Base-by-base conservation (phyloP, 2,797 vertebrate species). In the Mergus octosetaceus region DNA sequence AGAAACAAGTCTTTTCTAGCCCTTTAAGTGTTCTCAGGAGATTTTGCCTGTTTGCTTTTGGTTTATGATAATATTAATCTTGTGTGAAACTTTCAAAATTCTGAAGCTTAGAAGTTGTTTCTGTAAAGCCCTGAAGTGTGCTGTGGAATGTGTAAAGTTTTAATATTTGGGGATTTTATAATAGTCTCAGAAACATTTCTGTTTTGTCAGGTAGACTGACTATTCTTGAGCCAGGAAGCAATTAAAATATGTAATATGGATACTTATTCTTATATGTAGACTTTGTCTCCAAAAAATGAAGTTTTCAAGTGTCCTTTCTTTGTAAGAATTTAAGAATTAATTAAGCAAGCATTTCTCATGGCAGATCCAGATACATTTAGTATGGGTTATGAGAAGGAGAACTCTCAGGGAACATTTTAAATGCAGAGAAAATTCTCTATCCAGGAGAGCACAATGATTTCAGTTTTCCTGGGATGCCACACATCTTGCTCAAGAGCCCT, bases 401-500 rank as follows among this genome's bases (percentile, higher is more conserved):
- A 47, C 17, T 61, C 25, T 57, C 41, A 70, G 91, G 57, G 24
- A 3, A 27, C 2, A 0, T 74, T 77, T 92, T 58, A 93, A 83
- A 92, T 8, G 28, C 38, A 58, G 21, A 0, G 6, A 84, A 83
- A 93, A 81, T 53, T 61, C 25, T 76, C 53, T 47, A 38, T 65
- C 32, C 27, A 21, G 39, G 27, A 73, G 13, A 92, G 36, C 32
- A 91, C 85, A 92, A 51, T 5, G 1, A 45, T 68, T 66, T 85
- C 8, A 61, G 32, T 87, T 66, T 86, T 87, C 58, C 73, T 43
- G 15, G 24, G 71, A 53, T 45, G 36, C 32, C 60, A 62, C 57
- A 51, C 28, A 15, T 73, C 92, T 95, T 96, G 89, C 87, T 92
- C 60, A 86, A 96, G 92, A 96, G 86, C 66, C 69, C 61, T 47